Evolutionary conservation across 2,888 invertebrate species (phyloP).

Genomic region (Drosophila vallismaia): DNA sequence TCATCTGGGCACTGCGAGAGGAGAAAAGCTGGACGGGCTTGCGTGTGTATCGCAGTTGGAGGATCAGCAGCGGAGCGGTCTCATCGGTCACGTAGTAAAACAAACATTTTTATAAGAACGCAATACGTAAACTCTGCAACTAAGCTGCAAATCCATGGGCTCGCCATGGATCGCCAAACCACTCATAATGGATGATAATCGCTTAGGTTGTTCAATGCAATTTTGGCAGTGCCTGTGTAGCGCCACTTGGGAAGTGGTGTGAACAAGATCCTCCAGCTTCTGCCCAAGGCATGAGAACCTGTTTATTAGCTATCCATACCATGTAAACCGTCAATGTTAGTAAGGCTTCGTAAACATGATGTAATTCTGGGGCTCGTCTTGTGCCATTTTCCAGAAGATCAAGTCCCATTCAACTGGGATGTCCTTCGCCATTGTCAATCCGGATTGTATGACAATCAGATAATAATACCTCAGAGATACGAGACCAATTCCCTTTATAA

Average conservation of each 20-base stretch:
- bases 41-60: conserved; percentile 75
- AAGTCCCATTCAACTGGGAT: not conserved
- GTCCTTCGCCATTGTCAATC: not conserved
- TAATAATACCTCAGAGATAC: conserved; percentile 79
- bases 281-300: not conserved
- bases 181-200: conserved; percentile 83
- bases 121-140: conserved; percentile 26
- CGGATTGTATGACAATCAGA: conserved; percentile 73
- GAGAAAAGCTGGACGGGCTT: conserved; percentile 31
- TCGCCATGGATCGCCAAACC: conserved; percentile 48
- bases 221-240: conserved; percentile 61
- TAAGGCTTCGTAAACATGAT: not conserved
- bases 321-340: not conserved
- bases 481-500: conserved; percentile 82
- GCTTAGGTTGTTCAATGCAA: conserved; percentile 60
- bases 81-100: conserved; percentile 84
- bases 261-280: conserved; percentile 46
- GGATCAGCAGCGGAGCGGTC: conserved; percentile 60
- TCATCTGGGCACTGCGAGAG: conserved; percentile 56
- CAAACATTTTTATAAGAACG: conserved; percentile 82
- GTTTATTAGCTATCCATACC: not conserved
- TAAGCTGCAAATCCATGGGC: conserved; percentile 10
- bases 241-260: conserved; percentile 73
- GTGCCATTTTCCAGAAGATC: conserved; percentile 12
- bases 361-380: not conserved